Percentiles rank a stretch among this genome's conserved stretches.
Conservation (phyloP, 2,113 vertebrate species). For the Hystrix brachyura region DNA sequence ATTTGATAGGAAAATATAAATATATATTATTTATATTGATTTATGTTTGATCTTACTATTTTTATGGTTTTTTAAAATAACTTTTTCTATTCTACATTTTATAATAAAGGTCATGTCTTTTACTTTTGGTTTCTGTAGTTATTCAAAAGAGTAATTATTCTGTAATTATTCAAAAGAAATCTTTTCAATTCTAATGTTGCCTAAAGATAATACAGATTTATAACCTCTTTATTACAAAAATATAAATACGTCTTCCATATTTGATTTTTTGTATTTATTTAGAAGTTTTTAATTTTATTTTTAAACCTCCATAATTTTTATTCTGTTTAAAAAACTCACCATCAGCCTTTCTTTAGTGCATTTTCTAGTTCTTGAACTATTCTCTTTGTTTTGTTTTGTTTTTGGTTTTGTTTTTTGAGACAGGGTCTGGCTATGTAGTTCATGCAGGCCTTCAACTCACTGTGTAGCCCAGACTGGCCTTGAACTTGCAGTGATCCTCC, state of each 20-base stretch:
- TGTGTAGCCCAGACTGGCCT: background rate
- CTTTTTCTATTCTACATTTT: background rate
- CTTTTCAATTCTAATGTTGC: background rate
- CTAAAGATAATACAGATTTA: conserved; percentile 2
- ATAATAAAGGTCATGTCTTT: background rate
- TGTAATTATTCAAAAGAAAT: conserved; percentile 20
- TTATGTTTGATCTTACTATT: background rate
- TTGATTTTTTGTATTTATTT: background rate
- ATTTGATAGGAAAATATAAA: background rate
- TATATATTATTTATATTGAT: background rate
- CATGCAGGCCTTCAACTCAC: background rate
- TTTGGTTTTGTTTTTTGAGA: background rate
- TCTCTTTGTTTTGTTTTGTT: background rate
- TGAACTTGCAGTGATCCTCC: background rate
- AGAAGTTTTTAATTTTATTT: background rate
- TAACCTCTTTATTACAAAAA: background rate
- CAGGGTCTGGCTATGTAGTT: background rate
- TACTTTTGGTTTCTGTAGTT: background rate
- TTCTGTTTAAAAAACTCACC: background rate
- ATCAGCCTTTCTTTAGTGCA: background rate
- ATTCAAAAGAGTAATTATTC: conserved; percentile 11
- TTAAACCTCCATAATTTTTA: background rate
- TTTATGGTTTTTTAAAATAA: background rate
- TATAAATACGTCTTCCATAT: background rate
- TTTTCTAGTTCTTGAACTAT: background rate